Evolutionary conservation across 2,888 invertebrate species (phyloP).

Genomic region (Cantharis rufa): DNA sequence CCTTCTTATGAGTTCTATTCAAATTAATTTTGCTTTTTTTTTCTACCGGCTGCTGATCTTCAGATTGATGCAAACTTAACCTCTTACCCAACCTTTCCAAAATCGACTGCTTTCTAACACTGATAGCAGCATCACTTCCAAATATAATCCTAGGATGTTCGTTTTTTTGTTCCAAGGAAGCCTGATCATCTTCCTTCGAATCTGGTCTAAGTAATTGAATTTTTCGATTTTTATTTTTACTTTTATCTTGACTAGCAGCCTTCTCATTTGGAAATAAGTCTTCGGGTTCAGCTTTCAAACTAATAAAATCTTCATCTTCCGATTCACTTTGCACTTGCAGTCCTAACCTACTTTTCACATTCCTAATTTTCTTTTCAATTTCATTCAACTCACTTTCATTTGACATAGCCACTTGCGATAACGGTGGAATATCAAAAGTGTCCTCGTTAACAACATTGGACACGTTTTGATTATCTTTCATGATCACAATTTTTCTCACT

Average conservation of each 20-base stretch:
- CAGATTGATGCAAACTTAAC: slow-evolving; percentile 24
- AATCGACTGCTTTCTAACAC: slow-evolving; percentile 51
- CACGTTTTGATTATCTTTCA: slow-evolving; percentile 37
- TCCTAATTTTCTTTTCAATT: slow-evolving; percentile 68
- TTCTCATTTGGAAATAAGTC: slow-evolving; percentile 40
- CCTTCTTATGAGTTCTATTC: slow-evolving; percentile 45
- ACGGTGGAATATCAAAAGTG: slow-evolving; percentile 58
- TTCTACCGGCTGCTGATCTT: slow-evolving; percentile 9
- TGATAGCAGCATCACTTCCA: slow-evolving; percentile 31
- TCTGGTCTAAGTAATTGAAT: slow-evolving; percentile 8
- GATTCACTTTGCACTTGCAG: slow-evolving; percentile 61
- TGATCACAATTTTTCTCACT: slow-evolving; percentile 48
- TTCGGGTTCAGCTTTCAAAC: slow-evolving; percentile 65
- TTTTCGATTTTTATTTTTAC: slow-evolving; percentile 11
- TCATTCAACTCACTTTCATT: slow-evolving; percentile 59
- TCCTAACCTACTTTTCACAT: slow-evolving; percentile 60
- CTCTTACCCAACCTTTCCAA: slow-evolving; percentile 58
- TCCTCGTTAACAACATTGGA: slow-evolving; percentile 41
- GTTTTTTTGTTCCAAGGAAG: slow-evolving; percentile 10
- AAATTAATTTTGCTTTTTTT: slow-evolving; percentile 39
- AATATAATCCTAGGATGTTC: slow-evolving; percentile 42
- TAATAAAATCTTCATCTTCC: slow-evolving; percentile 69
- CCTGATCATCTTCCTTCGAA: not conserved
- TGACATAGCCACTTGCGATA: slow-evolving; percentile 54
- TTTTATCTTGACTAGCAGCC: slow-evolving; percentile 7